Conservation (phyloP, 1,140 invertebrate genomes). For the Panagrolaimus sp. region DNA sequence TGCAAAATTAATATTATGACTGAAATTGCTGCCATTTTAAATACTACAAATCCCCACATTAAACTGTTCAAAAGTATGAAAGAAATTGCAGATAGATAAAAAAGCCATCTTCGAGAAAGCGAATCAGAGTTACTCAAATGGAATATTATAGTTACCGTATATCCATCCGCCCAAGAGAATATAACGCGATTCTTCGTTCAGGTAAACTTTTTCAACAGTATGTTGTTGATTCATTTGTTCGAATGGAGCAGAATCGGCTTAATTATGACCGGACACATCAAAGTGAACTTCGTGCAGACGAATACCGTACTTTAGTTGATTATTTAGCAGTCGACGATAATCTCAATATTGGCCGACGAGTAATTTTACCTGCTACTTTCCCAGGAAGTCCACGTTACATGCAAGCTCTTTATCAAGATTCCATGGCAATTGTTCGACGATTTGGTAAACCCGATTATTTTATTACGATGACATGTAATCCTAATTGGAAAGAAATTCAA, state of each 20-base stretch:
- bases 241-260: constrained; percentile 62
- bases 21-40: too few species aligned
- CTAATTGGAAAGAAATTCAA: constrained; percentile 62
- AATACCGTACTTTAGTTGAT: constrained; percentile 62
- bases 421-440: constrained; percentile 58
- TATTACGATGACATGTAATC: constrained; percentile 65
- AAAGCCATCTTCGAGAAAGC: constrained; percentile 13
- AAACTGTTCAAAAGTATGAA: neutral
- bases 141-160: constrained; percentile 23
- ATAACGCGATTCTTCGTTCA: constrained; percentile 12
- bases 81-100: neutral
- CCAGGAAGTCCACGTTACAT: constrained; percentile 41
- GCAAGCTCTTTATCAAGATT: constrained; percentile 56
- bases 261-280: constrained; percentile 61
- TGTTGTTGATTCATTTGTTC: constrained; percentile 63
- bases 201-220: constrained; percentile 59
- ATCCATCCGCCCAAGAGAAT: neutral
- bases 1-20: neutral
- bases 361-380: constrained; percentile 61
- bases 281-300: constrained; percentile 61
- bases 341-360: constrained; percentile 37
- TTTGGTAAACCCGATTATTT: constrained; percentile 62
- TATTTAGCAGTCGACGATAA: constrained; percentile 30
- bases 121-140: neutral
- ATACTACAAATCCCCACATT: neutral